Evolutionary conservation across 2,888 invertebrate genomes (phyloP).

Genomic region (Sympetrum striolatum): DNA sequence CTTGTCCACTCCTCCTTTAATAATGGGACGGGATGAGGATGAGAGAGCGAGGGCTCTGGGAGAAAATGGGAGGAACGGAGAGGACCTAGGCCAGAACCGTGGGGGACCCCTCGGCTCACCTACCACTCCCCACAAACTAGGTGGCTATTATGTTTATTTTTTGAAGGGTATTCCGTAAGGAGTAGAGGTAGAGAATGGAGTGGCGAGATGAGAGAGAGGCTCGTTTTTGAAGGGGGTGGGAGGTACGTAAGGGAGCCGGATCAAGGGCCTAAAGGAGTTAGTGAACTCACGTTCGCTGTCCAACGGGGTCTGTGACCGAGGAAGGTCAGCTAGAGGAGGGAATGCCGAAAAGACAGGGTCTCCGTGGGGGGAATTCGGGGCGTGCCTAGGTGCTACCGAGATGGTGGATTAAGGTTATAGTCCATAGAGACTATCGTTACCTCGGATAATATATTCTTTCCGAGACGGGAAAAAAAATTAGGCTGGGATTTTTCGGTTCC

Average conservation of each 20-base stretch:
- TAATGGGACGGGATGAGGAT: not conserved
- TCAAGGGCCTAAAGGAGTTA: constrained; percentile 34
- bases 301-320: constrained; percentile 33
- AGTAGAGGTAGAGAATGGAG: not conserved
- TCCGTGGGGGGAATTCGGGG: not conserved
- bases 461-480: no score
- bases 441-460: not conserved
- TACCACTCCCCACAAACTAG: not conserved
- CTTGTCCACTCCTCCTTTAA: not conserved
- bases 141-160: constrained; percentile 9
- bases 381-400: constrained; percentile 6
- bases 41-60: not conserved
- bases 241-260: not conserved
- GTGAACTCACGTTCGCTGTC: constrained; percentile 28
- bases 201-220: not conserved
- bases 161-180: constrained; percentile 25
- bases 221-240: not conserved
- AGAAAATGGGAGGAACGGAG: not conserved
- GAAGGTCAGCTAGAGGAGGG: constrained; percentile 29
- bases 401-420: not conserved
- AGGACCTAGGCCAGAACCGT: not conserved
- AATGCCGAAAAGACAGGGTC: not conserved
- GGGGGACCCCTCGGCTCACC: not conserved
- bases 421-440: not conserved
- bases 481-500: no score